A percentile compares a stretch with the other conserved stretches of the same genome.
These are phyloP conservation scores for Leuciscus idus DNA, from an alignment of 2,113 vertebrate genomes.

Conservation along the genomic window DNA sequence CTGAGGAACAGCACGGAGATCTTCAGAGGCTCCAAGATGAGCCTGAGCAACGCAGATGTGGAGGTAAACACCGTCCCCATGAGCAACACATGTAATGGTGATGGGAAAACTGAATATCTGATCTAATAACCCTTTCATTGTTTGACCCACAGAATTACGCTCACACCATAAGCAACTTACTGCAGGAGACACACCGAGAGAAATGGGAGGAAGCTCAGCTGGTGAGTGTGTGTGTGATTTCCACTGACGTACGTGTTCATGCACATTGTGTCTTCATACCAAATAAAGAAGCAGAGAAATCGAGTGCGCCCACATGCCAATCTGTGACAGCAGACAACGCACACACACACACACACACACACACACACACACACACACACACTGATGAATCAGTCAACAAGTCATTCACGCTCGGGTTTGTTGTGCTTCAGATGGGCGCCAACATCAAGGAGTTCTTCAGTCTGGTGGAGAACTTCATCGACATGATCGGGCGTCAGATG, in stretches of 20 bases:
- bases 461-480: slow-evolving; percentile 92
- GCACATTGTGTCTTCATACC: not conserved
- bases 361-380: not conserved
- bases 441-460: slow-evolving; percentile 89
- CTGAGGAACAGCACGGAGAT: slow-evolving; percentile 92
- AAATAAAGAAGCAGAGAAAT: slow-evolving; percentile 2
- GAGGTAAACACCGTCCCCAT: slow-evolving; percentile 78
- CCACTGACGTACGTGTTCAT: not conserved
- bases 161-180: slow-evolving; percentile 94
- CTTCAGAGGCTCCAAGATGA: slow-evolving; percentile 86
- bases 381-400: not conserved
- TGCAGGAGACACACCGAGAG: slow-evolving; percentile 90
- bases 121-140: slow-evolving; percentile 19
- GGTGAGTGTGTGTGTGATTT: slow-evolving; percentile 76
- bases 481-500: slow-evolving; percentile 93
- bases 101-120: not conserved
- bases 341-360: not conserved
- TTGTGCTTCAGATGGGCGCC: slow-evolving; percentile 82
- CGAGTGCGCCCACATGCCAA: not conserved
- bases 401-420: not conserved
- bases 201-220: slow-evolving; percentile 97
- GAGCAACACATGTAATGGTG: not conserved
- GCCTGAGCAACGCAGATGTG: slow-evolving; percentile 84
- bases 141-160: slow-evolving; percentile 86
- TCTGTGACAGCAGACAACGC: not conserved